Evolutionary conservation across 1,140 invertebrate species (phyloP).

Genomic region (Drosophila varians): DNA sequence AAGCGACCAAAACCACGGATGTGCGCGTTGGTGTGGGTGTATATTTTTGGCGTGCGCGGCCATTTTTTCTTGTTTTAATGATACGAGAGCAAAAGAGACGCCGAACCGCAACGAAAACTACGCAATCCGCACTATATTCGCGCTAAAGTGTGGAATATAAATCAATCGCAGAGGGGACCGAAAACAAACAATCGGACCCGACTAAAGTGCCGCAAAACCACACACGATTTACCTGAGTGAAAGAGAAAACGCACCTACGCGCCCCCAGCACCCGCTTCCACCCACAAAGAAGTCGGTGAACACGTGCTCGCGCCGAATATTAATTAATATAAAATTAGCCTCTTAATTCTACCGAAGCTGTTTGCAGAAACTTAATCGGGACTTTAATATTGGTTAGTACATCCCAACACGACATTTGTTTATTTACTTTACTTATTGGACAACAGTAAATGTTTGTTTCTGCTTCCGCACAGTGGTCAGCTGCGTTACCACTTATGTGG

Average conservation of each 20-base stretch:
- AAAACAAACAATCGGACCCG: constrained; percentile 25
- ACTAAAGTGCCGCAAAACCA: constrained; percentile 30
- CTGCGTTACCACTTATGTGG: too few relatives aligned
- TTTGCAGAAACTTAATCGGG: constrained; percentile 8
- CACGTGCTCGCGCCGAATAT: constrained; percentile 51
- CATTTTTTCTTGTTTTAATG: constrained; percentile 68
- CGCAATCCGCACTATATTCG: constrained; percentile 31
- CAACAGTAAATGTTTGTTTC: constrained; percentile 34
- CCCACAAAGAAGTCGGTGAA: constrained; percentile 41
- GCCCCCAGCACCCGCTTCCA: not conserved
- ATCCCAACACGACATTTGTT: constrained; percentile 27
- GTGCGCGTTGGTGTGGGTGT: constrained; percentile 54
- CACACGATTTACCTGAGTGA: constrained; percentile 26
- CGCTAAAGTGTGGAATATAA: constrained; percentile 32
- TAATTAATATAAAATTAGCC: constrained; percentile 21
- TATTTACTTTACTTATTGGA: constrained; percentile 51
- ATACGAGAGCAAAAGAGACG: constrained; percentile 56
- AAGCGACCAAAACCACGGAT: constrained; percentile 15
- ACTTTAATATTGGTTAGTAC: constrained; percentile 59
- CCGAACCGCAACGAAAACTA: constrained; percentile 41
- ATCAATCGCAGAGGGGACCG: constrained; percentile 25
- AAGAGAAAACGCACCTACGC: constrained; percentile 6
- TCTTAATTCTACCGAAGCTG: constrained; percentile 16
- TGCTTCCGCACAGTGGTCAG: constrained; percentile 33
- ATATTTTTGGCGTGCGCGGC: constrained; percentile 80